Conservation (phyloP, 2,113 vertebrate species). For the Gobius niger region DNA sequence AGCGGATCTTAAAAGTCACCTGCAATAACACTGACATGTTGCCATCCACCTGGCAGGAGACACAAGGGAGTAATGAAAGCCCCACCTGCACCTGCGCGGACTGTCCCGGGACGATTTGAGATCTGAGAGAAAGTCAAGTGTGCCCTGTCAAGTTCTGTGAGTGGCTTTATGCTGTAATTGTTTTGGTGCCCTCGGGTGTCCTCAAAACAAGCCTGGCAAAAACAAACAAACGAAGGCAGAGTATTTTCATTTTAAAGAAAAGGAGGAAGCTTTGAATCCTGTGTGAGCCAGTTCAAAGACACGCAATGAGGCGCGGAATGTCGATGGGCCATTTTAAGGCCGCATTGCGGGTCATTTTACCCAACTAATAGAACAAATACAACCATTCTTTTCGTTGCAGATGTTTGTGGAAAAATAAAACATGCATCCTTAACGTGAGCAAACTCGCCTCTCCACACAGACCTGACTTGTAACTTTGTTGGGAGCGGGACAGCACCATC, state of each 20-base stretch:
- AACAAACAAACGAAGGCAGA: constrained; percentile 51
- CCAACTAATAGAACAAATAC: too few relatives aligned
- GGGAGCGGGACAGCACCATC: too few relatives aligned
- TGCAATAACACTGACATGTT: constrained; percentile 6
- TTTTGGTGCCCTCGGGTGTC: constrained; percentile 24
- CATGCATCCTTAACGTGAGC: too few relatives aligned
- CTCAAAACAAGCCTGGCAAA: constrained; percentile 38
- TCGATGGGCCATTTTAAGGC: too few relatives aligned
- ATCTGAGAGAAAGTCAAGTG: constrained; percentile 39
- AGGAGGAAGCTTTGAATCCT: constrained; percentile 59
- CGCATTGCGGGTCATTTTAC: too few relatives aligned
- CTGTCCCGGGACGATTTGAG: constrained; percentile 19
- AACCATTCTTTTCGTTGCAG: too few relatives aligned
- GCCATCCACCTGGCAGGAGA: constrained; percentile 45
- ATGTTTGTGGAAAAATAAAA: too few relatives aligned
- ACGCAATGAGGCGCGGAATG: neutral
- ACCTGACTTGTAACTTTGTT: too few relatives aligned
- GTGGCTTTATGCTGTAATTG: constrained; percentile 20
- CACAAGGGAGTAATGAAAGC: constrained; percentile 24
- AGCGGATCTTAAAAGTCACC: constrained; percentile 22
- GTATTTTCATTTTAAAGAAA: constrained; percentile 59
- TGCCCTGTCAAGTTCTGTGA: constrained; percentile 18
- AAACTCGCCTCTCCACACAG: too few relatives aligned
- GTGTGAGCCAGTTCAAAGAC: constrained; percentile 51
- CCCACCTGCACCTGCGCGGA: constrained; percentile 51